Evolutionary conservation across 30 jellyfish, hydroid and myxozoan species (phyloP).

Genomic region (Cassiopea xamachana): DNA sequence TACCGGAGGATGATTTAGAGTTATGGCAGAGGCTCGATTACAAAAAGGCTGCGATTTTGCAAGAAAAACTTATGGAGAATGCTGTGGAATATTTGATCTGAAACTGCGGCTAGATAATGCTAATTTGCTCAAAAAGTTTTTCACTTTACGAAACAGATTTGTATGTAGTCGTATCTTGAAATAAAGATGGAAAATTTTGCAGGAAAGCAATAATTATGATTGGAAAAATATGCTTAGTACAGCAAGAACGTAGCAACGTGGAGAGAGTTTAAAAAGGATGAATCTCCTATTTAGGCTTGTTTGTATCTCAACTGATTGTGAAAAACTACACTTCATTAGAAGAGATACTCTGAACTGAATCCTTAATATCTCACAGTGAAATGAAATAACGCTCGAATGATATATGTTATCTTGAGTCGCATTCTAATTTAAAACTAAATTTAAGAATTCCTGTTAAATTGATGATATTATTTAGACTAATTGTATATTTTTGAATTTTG

Average conservation of each 20-base stretch:
- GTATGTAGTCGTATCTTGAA: neutral
- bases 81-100: conserved; percentile 91
- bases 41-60: conserved; percentile 84
- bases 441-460: neutral
- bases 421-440: neutral
- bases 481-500: neutral
- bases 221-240: neutral
- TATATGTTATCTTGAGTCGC: neutral
- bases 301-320: neutral
- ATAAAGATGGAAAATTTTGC: neutral
- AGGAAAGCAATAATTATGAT: neutral
- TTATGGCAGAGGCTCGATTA: conserved; percentile 93
- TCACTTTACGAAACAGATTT: neutral
- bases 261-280: neutral
- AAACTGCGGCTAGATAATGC: neutral
- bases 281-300: neutral
- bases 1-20: conserved; percentile 94
- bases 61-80: conserved; percentile 76
- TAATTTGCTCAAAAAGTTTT: neutral
- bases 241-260: neutral
- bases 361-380: neutral
- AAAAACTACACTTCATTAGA: too few relatives aligned
- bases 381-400: neutral
- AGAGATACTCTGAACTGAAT: neutral
- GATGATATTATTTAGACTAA: too few relatives aligned